Conservation (phyloP, 2,797 vertebrate species). For the Anolis apletophallus region DNA sequence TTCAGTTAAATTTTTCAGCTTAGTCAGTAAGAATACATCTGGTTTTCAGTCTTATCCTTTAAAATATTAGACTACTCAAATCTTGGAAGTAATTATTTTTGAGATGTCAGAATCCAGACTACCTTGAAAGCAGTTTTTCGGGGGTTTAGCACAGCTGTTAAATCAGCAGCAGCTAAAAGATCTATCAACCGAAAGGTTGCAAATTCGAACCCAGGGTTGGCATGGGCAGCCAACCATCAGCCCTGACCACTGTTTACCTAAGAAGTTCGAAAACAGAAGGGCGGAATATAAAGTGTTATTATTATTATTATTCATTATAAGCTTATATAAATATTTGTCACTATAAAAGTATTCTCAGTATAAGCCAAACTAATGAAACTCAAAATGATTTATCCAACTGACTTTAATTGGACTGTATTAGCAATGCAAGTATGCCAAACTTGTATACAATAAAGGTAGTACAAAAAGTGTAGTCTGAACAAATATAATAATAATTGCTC, state of each 20-base stretch:
- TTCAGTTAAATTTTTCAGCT: conserved; percentile 14
- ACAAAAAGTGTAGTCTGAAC: background rate
- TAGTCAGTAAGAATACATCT: background rate
- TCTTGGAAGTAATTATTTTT: background rate
- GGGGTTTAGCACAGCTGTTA: too few relatives aligned
- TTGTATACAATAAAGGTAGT: background rate
- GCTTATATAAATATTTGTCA: background rate
- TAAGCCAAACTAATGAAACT: background rate
- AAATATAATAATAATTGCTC: too few relatives aligned
- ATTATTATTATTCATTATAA: too few relatives aligned
- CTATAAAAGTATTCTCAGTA: background rate
- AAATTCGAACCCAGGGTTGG: too few relatives aligned
- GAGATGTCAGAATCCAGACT: conserved; percentile 19
- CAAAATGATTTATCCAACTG: background rate
- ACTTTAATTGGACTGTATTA: background rate
- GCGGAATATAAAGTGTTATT: too few relatives aligned
- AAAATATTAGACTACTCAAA: background rate
- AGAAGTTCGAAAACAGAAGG: too few relatives aligned
- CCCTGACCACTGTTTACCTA: too few relatives aligned
- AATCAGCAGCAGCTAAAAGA: too few relatives aligned
- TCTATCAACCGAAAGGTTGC: too few relatives aligned
- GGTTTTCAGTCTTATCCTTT: conserved; percentile 3
- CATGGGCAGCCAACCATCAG: too few relatives aligned
- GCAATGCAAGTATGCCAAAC: background rate
- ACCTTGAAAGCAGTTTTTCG: background rate